phyloP scores from a whole-genome alignment of 1,140 invertebrate genomes.

The Pseudomyrmex flavicornis region DNA sequence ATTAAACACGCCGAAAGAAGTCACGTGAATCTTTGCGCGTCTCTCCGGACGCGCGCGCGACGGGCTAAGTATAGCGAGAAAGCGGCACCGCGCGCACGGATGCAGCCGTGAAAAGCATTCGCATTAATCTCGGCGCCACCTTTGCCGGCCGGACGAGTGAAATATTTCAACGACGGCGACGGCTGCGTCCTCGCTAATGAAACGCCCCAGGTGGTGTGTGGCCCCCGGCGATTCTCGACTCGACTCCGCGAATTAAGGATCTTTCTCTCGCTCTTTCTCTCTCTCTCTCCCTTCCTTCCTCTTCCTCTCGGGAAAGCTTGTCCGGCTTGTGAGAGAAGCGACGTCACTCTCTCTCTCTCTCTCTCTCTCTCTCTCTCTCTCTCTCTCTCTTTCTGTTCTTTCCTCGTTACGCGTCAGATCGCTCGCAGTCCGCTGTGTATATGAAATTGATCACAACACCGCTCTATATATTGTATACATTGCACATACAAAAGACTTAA shows the following conservation, averaged over 20 bases:
- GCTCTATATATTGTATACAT: slow-evolving; percentile 19
- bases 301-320: not conserved
- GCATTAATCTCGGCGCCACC: slow-evolving; percentile 62
- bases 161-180: slow-evolving; percentile 54
- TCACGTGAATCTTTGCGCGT: slow-evolving; percentile 54
- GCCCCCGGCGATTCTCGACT: slow-evolving; percentile 13
- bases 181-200: slow-evolving; percentile 55
- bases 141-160: slow-evolving; percentile 44
- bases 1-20: slow-evolving; percentile 58
- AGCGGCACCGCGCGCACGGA: slow-evolving; percentile 13
- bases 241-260: slow-evolving; percentile 5
- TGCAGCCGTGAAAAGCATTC: slow-evolving; percentile 56
- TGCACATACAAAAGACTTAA: no score
- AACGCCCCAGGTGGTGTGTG: slow-evolving; percentile 47
- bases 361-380: not conserved
- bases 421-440: not conserved
- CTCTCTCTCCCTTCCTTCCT: not conserved
- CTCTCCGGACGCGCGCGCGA: slow-evolving; percentile 21
- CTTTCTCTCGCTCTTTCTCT: no score
- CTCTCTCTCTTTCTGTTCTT: not conserved
- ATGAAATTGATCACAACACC: slow-evolving; percentile 64
- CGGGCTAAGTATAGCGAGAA: slow-evolving; percentile 47
- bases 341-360: not conserved
- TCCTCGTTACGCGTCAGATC: not conserved
- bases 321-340: no score